Conservation (phyloP, 2,888 invertebrate genomes). For the Escarpia spicata region DNA sequence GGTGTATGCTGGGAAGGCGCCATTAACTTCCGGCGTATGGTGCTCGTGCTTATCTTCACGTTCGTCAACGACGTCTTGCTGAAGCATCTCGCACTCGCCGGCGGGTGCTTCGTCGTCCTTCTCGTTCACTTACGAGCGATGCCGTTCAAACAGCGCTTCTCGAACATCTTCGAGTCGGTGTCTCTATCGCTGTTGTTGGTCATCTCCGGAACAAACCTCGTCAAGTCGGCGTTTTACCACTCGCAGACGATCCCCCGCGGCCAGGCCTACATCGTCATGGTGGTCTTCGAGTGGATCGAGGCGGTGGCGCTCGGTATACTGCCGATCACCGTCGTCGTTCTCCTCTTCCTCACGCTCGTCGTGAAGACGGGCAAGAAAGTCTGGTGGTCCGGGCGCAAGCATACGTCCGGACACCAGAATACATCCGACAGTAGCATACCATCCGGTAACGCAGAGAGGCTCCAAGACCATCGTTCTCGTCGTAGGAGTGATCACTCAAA, state of each 20-base stretch:
- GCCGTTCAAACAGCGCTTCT: conserved; percentile 32
- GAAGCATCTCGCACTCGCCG: conserved; percentile 26
- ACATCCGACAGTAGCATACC: no score
- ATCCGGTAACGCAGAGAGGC: no score
- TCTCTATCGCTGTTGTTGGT: conserved; percentile 33
- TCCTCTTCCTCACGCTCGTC: conserved; percentile 18
- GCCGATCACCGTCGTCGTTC: conserved; percentile 22
- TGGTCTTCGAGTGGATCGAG: conserved; percentile 39
- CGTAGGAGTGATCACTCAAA: not conserved
- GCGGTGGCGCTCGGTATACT: conserved; percentile 28
- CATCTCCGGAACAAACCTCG: conserved; percentile 33
- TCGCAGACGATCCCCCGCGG: conserved; percentile 24
- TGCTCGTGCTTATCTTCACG: conserved; percentile 28
- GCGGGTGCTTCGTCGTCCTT: conserved; percentile 28
- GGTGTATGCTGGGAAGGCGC: conserved; percentile 40
- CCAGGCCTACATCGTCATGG: conserved; percentile 29
- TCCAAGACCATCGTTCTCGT: not conserved
- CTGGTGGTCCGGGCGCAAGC: not conserved
- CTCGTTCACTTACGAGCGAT: conserved; percentile 29
- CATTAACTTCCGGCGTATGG: conserved; percentile 35
- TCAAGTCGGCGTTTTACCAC: conserved; percentile 31
- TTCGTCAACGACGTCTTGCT: conserved; percentile 30
- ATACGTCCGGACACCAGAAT: not conserved
- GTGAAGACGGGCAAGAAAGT: not conserved
- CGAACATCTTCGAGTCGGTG: conserved; percentile 33